phyloP scores from a whole-genome alignment of 2,888 invertebrate genomes.

The Neoascia interrupta region DNA sequence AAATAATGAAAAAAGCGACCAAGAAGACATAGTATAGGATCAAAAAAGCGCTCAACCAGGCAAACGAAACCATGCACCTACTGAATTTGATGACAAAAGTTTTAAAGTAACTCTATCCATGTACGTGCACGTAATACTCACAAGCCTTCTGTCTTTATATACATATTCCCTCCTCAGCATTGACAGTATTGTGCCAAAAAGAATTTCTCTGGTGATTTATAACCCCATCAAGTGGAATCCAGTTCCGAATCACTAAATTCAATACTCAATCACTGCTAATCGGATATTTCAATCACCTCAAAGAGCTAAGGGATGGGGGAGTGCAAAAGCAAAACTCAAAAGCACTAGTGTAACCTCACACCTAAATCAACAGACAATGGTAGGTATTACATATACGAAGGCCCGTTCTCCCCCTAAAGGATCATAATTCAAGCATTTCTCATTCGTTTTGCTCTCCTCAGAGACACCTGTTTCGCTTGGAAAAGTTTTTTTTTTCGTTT shows the following conservation, averaged over 20 bases:
- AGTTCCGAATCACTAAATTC: conserved; percentile 41
- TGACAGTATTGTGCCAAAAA: too few relatives aligned
- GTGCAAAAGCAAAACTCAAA: conserved; percentile 2
- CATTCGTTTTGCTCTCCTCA: not conserved
- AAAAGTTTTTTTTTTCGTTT: not conserved
- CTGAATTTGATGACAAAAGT: too few relatives aligned
- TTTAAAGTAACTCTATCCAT: too few relatives aligned
- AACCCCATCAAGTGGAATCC: conserved; percentile 20
- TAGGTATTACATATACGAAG: not conserved
- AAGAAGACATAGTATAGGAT: too few relatives aligned
- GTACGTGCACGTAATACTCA: too few relatives aligned
- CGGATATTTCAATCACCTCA: conserved; percentile 55
- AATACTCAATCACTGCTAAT: conserved; percentile 61
- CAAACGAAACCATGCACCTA: too few relatives aligned
- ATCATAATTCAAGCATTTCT: conserved; percentile 62
- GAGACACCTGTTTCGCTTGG: conserved; percentile 42
- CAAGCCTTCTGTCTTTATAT: not conserved
- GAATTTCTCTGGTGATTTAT: conserved; percentile 50
- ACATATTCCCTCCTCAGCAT: too few relatives aligned
- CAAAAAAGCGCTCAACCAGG: too few relatives aligned
- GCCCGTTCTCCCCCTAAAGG: conserved; percentile 32
- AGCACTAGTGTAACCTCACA: not conserved
- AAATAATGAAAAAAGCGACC: too few relatives aligned
- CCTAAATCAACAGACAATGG: conserved; percentile 35
- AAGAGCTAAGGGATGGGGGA: not conserved